Conservation (phyloP, 2,113 vertebrate species). For the Carassius carassius region DNA sequence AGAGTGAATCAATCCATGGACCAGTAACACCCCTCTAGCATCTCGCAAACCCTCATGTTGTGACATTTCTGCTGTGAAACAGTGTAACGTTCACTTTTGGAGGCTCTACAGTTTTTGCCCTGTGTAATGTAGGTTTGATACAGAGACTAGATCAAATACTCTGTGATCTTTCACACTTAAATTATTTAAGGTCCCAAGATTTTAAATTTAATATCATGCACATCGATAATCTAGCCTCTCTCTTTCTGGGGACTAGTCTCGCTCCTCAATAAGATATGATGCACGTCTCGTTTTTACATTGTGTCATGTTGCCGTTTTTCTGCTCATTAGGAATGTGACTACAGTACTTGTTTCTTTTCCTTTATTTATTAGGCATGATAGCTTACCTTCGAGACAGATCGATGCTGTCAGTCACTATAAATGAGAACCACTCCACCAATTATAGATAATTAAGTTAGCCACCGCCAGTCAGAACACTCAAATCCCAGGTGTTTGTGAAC, state of each 20-base stretch:
- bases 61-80: slow-evolving; percentile 38
- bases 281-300: slow-evolving; percentile 35
- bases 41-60: slow-evolving; percentile 27
- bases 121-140: slow-evolving; percentile 51
- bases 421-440: slow-evolving; percentile 61
- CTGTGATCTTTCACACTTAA: slow-evolving; percentile 49
- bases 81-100: slow-evolving; percentile 39
- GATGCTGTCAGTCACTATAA: slow-evolving; percentile 59
- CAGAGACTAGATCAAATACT: slow-evolving; percentile 52
- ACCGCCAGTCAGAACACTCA: slow-evolving; percentile 49
- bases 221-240: slow-evolving; percentile 29
- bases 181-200: slow-evolving; percentile 49
- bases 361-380: slow-evolving; percentile 54
- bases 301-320: slow-evolving; percentile 38
- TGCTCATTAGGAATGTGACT: slow-evolving; percentile 54
- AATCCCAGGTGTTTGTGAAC: slow-evolving; percentile 41
- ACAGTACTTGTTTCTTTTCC: slow-evolving; percentile 46
- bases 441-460: slow-evolving; percentile 60
- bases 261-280: slow-evolving; percentile 33
- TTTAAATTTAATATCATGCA: slow-evolving; percentile 50
- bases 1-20: slow-evolving; percentile 6
- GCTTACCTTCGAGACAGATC: slow-evolving; percentile 57
- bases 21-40: neutral
- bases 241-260: slow-evolving; percentile 39
- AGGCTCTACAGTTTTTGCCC: slow-evolving; percentile 46